A percentile compares a stretch with the other conserved stretches of the same genome.
phyloP scores from a whole-genome alignment of 2,888 invertebrate species.

The Phrixothrix hirtus region DNA sequence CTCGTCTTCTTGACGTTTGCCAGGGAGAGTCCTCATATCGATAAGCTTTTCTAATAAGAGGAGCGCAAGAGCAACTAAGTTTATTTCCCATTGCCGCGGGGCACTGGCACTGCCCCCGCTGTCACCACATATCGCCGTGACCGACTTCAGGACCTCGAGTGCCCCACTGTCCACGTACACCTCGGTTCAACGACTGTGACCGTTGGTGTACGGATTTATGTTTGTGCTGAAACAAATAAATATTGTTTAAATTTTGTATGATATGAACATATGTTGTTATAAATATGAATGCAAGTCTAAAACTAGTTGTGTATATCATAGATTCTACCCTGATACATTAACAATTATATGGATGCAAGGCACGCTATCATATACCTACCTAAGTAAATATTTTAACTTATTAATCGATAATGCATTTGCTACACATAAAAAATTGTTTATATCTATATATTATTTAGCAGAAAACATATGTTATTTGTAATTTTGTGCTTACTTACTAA shows the following conservation, averaged over 20 bases:
- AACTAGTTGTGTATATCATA: too few relatives aligned
- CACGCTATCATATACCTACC: too few relatives aligned
- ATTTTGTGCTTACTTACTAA: too few relatives aligned
- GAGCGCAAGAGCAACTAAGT: conserved; percentile 95
- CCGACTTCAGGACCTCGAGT: conserved; percentile 41
- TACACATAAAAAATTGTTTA: too few relatives aligned
- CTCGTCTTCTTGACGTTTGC: conserved; percentile 83
- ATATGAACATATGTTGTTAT: too few relatives aligned
- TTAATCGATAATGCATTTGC: too few relatives aligned
- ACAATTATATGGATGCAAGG: too few relatives aligned
- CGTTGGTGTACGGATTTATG: conserved; percentile 64
- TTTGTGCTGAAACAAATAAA: conserved; percentile 60
- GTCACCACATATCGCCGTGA: conserved; percentile 73
- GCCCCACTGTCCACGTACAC: conserved; percentile 55
- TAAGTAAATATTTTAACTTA: too few relatives aligned
- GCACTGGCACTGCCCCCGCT: conserved; percentile 64
- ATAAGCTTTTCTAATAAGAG: conserved; percentile 94
- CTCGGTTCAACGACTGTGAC: conserved; percentile 77
- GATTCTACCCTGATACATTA: too few relatives aligned
- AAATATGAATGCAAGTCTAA: too few relatives aligned
- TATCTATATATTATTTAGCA: too few relatives aligned
- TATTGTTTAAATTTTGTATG: not conserved
- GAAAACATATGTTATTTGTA: too few relatives aligned
- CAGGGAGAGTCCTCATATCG: conserved; percentile 96
- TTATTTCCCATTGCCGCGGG: conserved; percentile 92